A percentile compares a stretch with the other conserved stretches of the same genome.
Conservation (phyloP, 2,797 vertebrate genomes). For the Squalus acanthias region DNA sequence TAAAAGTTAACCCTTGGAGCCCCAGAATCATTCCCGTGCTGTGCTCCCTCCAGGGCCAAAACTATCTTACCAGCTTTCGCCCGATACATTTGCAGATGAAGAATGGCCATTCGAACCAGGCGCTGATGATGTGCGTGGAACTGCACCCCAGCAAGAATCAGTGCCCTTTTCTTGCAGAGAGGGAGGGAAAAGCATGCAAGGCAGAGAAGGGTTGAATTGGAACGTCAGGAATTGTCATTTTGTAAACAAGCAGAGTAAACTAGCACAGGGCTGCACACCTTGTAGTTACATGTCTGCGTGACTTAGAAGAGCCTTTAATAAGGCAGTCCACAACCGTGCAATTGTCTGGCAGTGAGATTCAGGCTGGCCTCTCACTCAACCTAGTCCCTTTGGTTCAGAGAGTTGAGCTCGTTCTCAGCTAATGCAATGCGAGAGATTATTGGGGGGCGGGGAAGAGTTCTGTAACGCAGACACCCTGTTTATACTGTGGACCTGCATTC, state of each 20-base stretch:
- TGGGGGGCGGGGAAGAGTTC: not conserved
- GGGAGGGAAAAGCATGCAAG: too few species aligned
- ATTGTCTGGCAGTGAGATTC: not conserved
- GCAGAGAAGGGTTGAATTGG: too few species aligned
- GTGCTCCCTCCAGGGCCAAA: not conserved
- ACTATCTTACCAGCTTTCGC: not conserved
- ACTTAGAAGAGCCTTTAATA: not conserved
- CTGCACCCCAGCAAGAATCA: too few species aligned
- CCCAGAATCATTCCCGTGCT: not conserved
- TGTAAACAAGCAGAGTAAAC: not conserved
- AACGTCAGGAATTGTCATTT: too few species aligned
- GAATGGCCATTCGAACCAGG: too few species aligned
- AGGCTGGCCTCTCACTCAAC: not conserved
- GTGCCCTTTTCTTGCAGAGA: too few species aligned
- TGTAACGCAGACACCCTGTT: not conserved
- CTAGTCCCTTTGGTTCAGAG: not conserved
- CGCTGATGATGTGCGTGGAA: not conserved
- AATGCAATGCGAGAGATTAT: not conserved
- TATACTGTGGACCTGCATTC: not conserved
- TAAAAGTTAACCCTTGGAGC: not conserved
- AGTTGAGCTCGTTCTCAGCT: not conserved
- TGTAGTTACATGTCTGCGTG: not conserved
- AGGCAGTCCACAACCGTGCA: not conserved
- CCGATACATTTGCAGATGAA: not conserved
- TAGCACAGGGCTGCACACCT: too few species aligned